Percentiles rank a stretch among this genome's conserved stretches.
Evolutionary conservation across 2,888 invertebrate species (phyloP).

Genomic region (Dynastes tityus): DNA sequence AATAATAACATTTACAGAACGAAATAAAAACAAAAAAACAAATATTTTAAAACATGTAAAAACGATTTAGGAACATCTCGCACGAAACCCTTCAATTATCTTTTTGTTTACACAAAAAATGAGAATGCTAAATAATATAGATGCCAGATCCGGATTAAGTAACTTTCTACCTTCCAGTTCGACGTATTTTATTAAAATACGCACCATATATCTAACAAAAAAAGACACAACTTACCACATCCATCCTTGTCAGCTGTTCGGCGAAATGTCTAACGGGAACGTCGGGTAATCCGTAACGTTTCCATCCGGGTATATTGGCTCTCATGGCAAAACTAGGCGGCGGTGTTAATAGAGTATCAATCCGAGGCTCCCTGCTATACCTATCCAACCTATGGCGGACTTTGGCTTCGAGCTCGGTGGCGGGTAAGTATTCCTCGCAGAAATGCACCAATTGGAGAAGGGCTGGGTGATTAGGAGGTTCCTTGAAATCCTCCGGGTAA

Average conservation of each 20-base stretch:
- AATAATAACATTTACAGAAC: too few relatives aligned
- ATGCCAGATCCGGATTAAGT: too few relatives aligned
- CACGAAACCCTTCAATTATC: too few relatives aligned
- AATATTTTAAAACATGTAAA: too few relatives aligned
- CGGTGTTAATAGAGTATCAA: constrained; percentile 70
- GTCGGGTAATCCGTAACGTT: constrained; percentile 84
- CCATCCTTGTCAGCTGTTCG: constrained; percentile 97
- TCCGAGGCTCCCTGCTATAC: constrained; percentile 76
- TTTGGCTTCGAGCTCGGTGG: constrained; percentile 88
- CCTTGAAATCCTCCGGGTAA: constrained; percentile 95
- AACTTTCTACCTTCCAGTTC: too few relatives aligned
- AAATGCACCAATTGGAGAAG: constrained; percentile 90
- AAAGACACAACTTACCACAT: constrained; percentile 77
- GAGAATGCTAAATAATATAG: too few relatives aligned
- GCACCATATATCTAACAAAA: too few relatives aligned
- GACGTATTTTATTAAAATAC: too few relatives aligned
- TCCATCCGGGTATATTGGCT: constrained; percentile 67
- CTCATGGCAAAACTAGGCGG: constrained; percentile 70
- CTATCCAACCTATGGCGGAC: constrained; percentile 83
- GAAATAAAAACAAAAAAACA: too few relatives aligned
- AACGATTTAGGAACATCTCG: too few relatives aligned
- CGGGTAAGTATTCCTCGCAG: constrained; percentile 85
- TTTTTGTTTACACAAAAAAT: too few relatives aligned
- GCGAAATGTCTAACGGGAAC: constrained; percentile 94
- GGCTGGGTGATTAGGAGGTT: constrained; percentile 84